Evolutionary conservation across 2,888 invertebrate species (phyloP).

Genomic region (Dione juno): DNA sequence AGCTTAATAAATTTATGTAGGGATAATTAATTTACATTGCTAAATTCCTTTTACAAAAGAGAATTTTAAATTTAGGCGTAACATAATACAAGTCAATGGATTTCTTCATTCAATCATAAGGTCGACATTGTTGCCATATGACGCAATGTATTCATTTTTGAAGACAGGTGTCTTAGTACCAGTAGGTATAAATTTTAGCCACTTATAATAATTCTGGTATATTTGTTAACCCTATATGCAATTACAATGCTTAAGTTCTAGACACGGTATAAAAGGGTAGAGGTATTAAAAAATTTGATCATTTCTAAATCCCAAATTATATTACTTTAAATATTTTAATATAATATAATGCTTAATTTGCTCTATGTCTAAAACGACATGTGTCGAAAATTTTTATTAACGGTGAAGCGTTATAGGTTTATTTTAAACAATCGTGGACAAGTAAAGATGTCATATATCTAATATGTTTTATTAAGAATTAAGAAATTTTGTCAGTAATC

Average conservation of each 20-base stretch:
- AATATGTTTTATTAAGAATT: too few relatives aligned
- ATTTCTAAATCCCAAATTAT: not conserved
- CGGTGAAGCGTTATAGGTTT: too few relatives aligned
- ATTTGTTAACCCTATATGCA: slow-evolving; percentile 10
- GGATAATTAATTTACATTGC: not conserved
- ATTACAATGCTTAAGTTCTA: not conserved
- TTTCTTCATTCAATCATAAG: slow-evolving; percentile 36
- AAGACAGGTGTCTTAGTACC: slow-evolving; percentile 21
- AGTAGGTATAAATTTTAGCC: slow-evolving; percentile 13
- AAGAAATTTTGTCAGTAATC: too few relatives aligned
- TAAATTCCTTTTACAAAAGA: not conserved
- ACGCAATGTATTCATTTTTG: slow-evolving; percentile 28
- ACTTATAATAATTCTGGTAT: slow-evolving; percentile 27
- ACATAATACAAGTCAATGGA: slow-evolving; percentile 26
- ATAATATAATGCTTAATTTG: not conserved
- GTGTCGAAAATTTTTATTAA: too few relatives aligned
- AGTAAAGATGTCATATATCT: too few relatives aligned
- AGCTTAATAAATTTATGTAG: not conserved
- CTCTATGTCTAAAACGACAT: too few relatives aligned
- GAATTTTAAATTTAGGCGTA: slow-evolving; percentile 27
- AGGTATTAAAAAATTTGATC: not conserved
- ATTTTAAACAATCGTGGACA: too few relatives aligned
- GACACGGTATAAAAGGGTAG: not conserved
- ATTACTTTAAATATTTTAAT: not conserved
- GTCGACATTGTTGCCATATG: slow-evolving; percentile 30